A percentile compares a stretch with the other conserved stretches of the same genome.
Conservation (phyloP, 1,140 invertebrate species). For the Anastatus disparis region DNA sequence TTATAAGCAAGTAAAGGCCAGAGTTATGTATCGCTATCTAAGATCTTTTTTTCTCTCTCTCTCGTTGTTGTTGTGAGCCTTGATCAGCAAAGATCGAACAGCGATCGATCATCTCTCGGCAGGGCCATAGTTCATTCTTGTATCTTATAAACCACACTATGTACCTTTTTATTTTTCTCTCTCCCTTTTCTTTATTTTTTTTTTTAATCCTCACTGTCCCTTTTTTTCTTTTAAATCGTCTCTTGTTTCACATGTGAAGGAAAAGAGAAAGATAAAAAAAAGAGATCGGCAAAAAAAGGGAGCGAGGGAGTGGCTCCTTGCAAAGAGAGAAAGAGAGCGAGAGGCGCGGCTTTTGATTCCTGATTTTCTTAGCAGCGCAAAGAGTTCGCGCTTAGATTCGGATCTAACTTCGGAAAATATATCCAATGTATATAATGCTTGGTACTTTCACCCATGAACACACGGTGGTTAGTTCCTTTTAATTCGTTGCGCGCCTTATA, state of each 20-base stretch:
- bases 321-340: too few species aligned
- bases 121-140: background rate
- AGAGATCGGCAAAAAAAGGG: too few species aligned
- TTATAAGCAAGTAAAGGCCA: too few species aligned
- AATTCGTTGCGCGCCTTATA: conserved; percentile 14
- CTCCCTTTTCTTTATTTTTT: too few species aligned
- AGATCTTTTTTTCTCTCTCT: too few species aligned
- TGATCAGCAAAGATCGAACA: conserved; percentile 2
- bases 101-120: conserved; percentile 24
- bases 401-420: too few species aligned
- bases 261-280: too few species aligned
- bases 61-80: background rate
- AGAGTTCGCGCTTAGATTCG: conserved; percentile 3
- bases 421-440: too few species aligned
- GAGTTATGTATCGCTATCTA: too few species aligned
- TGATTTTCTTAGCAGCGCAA: too few species aligned
- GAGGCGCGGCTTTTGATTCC: conserved; percentile 7
- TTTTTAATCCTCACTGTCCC: background rate
- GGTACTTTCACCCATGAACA: conserved; percentile 30
- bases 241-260: background rate
- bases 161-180: too few species aligned
- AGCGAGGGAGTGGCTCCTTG: conserved; percentile 8
- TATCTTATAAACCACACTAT: too few species aligned
- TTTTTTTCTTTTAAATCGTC: background rate
- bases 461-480: conserved; percentile 30